Base-by-base conservation (phyloP, 1,140 invertebrate species). In the Drosophila tristis region DNA sequence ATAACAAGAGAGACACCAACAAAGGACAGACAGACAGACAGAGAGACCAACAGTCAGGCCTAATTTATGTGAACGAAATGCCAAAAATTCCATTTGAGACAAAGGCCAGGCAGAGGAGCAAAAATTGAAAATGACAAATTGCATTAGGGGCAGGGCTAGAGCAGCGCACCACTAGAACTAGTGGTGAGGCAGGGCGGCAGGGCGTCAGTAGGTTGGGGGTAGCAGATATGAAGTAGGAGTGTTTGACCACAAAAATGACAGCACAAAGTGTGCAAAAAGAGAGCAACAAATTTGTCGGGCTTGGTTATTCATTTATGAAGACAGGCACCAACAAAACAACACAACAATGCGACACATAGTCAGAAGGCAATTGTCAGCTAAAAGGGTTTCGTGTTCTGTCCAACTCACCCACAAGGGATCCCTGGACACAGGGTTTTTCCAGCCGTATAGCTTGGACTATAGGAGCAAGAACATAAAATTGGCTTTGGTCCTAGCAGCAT, bases 101-200 rank as follows among this genome's bases (percentile, higher is more conserved):
- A 82, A 82, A 78, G 47, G 65, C 51, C 49, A 64, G 43, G 57
- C 61, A 15, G 35, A 49, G 45, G 44, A 59, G 47, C 72, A 72
- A 66, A 80, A 87, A 79, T 82, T 82, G 74, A 82, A 89, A 87
- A 89, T 87, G 84, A 87, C 82, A 87, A 87, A 87, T 87, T 87
- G 78, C 84, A 87, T 87, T 87, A 89, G 66, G 57, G 47, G 50
- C 35, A 57, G 35, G 25, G 45, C 16, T 60, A 31, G 23, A 29
- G 20, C 4, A 13, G 51, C 9, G 71, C 16, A 16, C 16, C 16
- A 16, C 16, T 16, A 16, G 16, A 20, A 25, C 35, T 25, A 25
- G 26, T 3, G n/a, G 50, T 8, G 26, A 11, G n/a, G 50, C 3
- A 6, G 50, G 50, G 31, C 13, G 8, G 13, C 31, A 6, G 2